Conservation (phyloP, 1,140 invertebrate species). For the Danaus melanippus region DNA sequence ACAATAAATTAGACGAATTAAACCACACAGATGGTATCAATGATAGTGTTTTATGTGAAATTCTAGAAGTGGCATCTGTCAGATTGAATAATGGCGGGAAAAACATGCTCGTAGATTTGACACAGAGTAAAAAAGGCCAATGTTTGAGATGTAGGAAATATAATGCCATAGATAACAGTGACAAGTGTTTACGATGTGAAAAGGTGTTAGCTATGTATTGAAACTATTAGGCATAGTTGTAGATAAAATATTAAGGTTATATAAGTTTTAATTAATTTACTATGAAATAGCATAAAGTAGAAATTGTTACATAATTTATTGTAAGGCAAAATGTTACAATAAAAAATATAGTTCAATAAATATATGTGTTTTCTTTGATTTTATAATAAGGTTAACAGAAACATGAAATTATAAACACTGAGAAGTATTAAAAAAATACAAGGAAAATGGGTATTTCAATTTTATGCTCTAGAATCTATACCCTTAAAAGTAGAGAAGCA, state of each 20-base stretch:
- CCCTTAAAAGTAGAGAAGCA: no score
- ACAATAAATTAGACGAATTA: constrained; percentile 45
- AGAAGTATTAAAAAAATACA: no score
- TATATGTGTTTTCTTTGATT: no score
- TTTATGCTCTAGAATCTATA: no score
- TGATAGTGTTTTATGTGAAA: constrained; percentile 54
- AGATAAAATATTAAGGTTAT: constrained; percentile 1
- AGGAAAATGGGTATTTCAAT: no score
- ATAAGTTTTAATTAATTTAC: background rate
- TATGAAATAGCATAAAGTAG: no score
- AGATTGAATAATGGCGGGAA: constrained; percentile 34
- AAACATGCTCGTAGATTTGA: constrained; percentile 30
- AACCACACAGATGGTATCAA: constrained; percentile 33
- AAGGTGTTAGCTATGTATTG: constrained; percentile 23
- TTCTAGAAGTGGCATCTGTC: constrained; percentile 44
- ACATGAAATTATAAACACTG: no score
- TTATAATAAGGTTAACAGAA: no score
- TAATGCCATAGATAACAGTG: constrained; percentile 45
- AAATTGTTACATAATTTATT: no score
- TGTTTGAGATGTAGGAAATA: constrained; percentile 60
- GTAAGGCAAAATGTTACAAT: no score
- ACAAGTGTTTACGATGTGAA: constrained; percentile 56
- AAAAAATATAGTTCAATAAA: no score
- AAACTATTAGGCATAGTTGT: constrained; percentile 1
- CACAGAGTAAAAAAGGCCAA: constrained; percentile 38